phyloP scores from a whole-genome alignment of 2,888 invertebrate species.

The Sphaerophoria rueppellii region DNA sequence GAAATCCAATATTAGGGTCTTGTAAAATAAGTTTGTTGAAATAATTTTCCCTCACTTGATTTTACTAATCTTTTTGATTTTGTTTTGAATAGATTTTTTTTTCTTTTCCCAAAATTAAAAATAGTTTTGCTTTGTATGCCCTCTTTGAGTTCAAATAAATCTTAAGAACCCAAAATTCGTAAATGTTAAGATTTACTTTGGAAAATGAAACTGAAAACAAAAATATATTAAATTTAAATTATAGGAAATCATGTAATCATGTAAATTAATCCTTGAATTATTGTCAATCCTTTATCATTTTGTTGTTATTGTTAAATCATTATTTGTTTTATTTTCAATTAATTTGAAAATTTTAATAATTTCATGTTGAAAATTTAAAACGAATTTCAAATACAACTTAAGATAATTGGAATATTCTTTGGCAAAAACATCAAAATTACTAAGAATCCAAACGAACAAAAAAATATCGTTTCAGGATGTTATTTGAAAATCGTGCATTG shows the following conservation, averaged over 20 bases:
- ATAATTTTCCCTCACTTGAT: constrained; percentile 30
- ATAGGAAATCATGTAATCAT: constrained; percentile 47
- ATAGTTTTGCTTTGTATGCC: constrained; percentile 64
- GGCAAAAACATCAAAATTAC: constrained; percentile 51
- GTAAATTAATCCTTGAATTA: constrained; percentile 54
- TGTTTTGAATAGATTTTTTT: too few species aligned
- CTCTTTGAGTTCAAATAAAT: constrained; percentile 55
- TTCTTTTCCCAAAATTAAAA: constrained; percentile 33
- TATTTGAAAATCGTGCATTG: constrained; percentile 71
- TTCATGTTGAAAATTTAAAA: constrained; percentile 38
- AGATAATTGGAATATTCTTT: constrained; percentile 52
- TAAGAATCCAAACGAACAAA: neutral
- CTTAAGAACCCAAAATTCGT: constrained; percentile 31
- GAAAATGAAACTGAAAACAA: constrained; percentile 23
- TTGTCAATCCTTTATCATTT: constrained; percentile 43
- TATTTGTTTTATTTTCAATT: constrained; percentile 1
- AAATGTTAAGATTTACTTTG: constrained; percentile 32
- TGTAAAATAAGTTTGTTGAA: constrained; percentile 50
- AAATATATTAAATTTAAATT: constrained; percentile 28
- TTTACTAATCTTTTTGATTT: too few species aligned
- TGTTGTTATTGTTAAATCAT: neutral
- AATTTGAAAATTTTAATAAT: too few species aligned
- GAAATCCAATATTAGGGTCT: too few species aligned
- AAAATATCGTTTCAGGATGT: constrained; percentile 23
- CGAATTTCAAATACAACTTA: constrained; percentile 69